These are phyloP conservation scores for Amazona vittata DNA, from an alignment of 2,113 vertebrate genomes.

Conservation along the genomic window DNA sequence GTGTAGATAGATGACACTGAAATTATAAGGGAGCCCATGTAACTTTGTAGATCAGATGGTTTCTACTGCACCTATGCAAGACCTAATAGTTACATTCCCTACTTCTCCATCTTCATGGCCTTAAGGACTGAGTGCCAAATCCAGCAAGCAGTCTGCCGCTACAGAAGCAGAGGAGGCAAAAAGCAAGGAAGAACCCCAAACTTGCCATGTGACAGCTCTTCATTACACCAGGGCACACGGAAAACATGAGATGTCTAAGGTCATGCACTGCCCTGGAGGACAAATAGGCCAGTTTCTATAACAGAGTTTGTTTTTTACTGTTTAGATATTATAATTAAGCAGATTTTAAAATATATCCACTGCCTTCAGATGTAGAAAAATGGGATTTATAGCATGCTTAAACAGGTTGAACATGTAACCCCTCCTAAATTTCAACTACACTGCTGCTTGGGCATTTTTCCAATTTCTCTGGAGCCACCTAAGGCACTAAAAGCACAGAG, in stretches of 20 bases:
- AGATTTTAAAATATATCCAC: not conserved
- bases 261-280: not conserved
- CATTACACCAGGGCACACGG: rapidly evolving
- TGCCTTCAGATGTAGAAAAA: not conserved
- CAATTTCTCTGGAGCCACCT: constrained; percentile 10
- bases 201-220: not conserved
- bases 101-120: not conserved
- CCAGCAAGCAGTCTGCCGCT: not conserved
- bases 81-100: not conserved
- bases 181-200: not conserved
- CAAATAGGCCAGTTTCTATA: not conserved
- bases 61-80: not conserved
- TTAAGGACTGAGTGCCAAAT: not conserved
- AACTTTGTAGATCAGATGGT: not conserved
- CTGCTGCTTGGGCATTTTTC: not conserved
- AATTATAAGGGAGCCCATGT: not conserved
- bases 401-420: not conserved
- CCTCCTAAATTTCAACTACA: constrained; percentile 9
- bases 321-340: not conserved
- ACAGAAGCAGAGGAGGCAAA: not conserved
- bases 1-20: not conserved
- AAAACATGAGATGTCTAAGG: not conserved
- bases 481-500: not conserved
- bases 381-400: not conserved
- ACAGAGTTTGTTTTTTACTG: not conserved